Evolutionary conservation across 2,888 invertebrate species (phyloP).

Genomic region (Polylopha cassiicola): DNA sequence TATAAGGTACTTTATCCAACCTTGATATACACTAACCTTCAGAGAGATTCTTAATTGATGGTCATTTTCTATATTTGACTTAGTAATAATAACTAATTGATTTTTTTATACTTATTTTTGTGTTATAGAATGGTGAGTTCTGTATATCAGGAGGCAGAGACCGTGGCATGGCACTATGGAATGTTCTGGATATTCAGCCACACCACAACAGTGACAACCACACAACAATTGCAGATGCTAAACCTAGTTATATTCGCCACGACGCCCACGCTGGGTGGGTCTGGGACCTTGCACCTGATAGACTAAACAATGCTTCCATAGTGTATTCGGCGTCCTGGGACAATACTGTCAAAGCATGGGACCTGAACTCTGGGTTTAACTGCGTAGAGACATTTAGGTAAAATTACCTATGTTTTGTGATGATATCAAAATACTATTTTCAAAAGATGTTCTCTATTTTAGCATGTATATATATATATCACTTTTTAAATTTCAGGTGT

Average conservation of each 20-base stretch:
- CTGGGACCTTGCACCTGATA: slow-evolving; percentile 76
- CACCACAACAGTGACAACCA: slow-evolving; percentile 40
- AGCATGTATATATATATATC: background rate
- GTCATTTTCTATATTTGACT: too few relatives aligned
- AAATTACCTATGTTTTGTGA: slow-evolving; percentile 26
- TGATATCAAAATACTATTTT: background rate
- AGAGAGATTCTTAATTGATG: too few relatives aligned
- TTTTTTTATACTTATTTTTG: slow-evolving; percentile 2
- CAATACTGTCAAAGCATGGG: slow-evolving; percentile 77
- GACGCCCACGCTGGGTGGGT: slow-evolving; percentile 81
- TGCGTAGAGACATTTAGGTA: slow-evolving; percentile 69
- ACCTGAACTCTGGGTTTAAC: slow-evolving; percentile 57
- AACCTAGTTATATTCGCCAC: slow-evolving; percentile 49
- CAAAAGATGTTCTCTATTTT: background rate
- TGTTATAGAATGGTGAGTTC: slow-evolving; percentile 56
- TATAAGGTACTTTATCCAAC: too few relatives aligned
- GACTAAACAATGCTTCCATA: slow-evolving; percentile 51
- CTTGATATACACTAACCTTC: too few relatives aligned
- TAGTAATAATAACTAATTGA: background rate
- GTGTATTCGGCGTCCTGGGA: slow-evolving; percentile 81
- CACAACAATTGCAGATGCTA: slow-evolving; percentile 40
- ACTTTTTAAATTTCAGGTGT: slow-evolving; percentile 47
- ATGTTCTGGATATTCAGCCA: slow-evolving; percentile 51
- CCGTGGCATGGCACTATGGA: slow-evolving; percentile 74
- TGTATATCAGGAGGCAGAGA: slow-evolving; percentile 79